Evolutionary conservation across 2,113 vertebrate species (phyloP).

Genomic region (Mirounga angustirostris): DNA sequence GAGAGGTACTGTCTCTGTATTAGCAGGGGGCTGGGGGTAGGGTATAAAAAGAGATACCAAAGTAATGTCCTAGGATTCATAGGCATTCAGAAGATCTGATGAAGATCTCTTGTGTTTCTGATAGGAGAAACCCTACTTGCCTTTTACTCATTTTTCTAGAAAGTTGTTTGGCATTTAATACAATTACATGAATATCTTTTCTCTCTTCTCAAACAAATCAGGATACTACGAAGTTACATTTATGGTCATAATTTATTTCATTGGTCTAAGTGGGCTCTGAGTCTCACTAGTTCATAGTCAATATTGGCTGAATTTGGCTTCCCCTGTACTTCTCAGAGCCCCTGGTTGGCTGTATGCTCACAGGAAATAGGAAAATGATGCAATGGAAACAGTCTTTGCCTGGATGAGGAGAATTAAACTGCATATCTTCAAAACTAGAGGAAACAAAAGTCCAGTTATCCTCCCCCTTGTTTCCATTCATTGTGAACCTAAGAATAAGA

Average conservation of each 20-base stretch:
- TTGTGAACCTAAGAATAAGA: background rate
- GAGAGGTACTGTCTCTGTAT: background rate
- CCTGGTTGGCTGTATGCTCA: background rate
- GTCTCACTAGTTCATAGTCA: background rate
- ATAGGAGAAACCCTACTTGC: background rate
- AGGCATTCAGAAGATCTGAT: background rate
- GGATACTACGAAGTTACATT: background rate
- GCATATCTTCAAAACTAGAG: background rate
- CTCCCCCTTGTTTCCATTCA: background rate
- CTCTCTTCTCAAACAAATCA: conserved; percentile 13
- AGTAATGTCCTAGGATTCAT: background rate
- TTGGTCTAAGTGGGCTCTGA: background rate
- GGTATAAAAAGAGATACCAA: background rate
- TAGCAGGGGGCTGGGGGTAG: background rate
- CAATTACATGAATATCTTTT: background rate
- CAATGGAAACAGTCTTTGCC: background rate
- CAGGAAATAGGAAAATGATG: background rate
- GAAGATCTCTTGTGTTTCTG: background rate
- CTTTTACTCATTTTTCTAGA: conserved; percentile 4
- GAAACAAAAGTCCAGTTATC: background rate
- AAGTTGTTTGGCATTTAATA: background rate
- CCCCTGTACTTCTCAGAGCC: background rate
- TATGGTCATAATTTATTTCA: background rate
- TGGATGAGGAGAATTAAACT: background rate
- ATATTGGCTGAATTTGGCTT: background rate